Base-by-base conservation (phyloP, 2,888 invertebrate genomes). In the Metalampra italica region DNA sequence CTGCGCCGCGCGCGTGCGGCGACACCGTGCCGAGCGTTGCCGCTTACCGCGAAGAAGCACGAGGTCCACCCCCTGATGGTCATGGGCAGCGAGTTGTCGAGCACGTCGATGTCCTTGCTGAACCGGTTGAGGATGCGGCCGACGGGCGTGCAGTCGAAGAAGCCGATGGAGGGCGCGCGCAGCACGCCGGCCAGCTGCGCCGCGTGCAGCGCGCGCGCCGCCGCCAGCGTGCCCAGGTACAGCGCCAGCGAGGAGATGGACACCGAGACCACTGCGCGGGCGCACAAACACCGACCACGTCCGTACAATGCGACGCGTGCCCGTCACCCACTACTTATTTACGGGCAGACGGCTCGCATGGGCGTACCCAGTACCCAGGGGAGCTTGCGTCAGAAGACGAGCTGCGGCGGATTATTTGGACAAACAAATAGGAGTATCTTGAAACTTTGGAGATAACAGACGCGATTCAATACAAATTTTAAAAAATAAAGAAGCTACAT, bases 61-160 rank as follows among this genome's bases (percentile, higher is more conserved):
- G 90, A 90, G 54, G 91, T 90, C 93, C 94, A 94, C 64, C 92
- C 92, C 70, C 94, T 90, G 71, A 95, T 85, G 64, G 92, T 94
- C 91, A 92, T 92, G 45, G 94, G 94, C 75, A 94, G 90, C 69
- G 91, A 90, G 77, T 92, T 93, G 90, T 94, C 94, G 80, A 94
- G 82, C 68, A 92, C 90, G 77, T 94, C 94, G 61, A 94, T 84
- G 79, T 94, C 94, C 90, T 94, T 94, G 77, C 92, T 92, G 90
- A 94, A 94, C 62, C 95, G 91, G 90, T 94, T 95, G 82, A 95
- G 91, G 75, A 95, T 91, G 75, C 95, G 91, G 78, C 95, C 95
- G 57, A 93, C 90, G 55, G 95, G 95, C 67, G 95, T 95, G 64
- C 94, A 93, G 85, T 95, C 95, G 91, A 93, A 95, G 91, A 94